Evolutionary conservation across 1,140 invertebrate species (phyloP), one percentile per base, ranked within the genome.

Genomic region (Periplaneta americana): DNA sequence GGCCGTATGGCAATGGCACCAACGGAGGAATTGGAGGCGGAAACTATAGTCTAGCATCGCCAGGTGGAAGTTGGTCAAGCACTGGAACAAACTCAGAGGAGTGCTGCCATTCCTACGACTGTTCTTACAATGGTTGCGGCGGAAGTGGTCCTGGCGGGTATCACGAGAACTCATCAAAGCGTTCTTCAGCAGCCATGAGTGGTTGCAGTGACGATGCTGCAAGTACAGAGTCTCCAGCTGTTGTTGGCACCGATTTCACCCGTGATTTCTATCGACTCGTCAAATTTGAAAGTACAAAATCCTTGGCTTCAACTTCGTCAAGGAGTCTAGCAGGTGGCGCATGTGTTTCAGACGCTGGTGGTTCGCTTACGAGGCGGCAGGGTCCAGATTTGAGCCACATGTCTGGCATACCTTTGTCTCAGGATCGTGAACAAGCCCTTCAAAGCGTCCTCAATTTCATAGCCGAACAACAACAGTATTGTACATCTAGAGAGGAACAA

Each of bases 261-360:
- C 88, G 94, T 82, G 94, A 95, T 87, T 95, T 95, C 87, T 92
- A 91, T 85, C 90, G 93, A 34, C 90, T 95, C 78, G 94, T 95
- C 37, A 94, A 94, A 87, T 95, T 95, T 85, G 94, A 95, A 87
- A 95, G 94, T 86, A 94, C 92, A 81, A 94, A 94, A 86, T 95
- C 94, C 86, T 88, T 95, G 85, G 93, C 94, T n/a, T 94, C 93
- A 13, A 94, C 92, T 80, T 94, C 93, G 31, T 94, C 93, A 33
- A 90, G 91, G 87, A 81, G 82, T 39, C 81, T 82, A 18, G 81
- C 33, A 39, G 75, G 74, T 28, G 75, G 74, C 2, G 22, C 34
- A 34, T 34, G 57, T 74, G 31, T 80, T 15, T 80, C 80, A 22
- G 57, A 48, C 17, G 13, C 18, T 13, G 2, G 35, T 9, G 75